phyloP scores from a whole-genome alignment of 2,113 vertebrate species.

The Empidonax traillii region DNA sequence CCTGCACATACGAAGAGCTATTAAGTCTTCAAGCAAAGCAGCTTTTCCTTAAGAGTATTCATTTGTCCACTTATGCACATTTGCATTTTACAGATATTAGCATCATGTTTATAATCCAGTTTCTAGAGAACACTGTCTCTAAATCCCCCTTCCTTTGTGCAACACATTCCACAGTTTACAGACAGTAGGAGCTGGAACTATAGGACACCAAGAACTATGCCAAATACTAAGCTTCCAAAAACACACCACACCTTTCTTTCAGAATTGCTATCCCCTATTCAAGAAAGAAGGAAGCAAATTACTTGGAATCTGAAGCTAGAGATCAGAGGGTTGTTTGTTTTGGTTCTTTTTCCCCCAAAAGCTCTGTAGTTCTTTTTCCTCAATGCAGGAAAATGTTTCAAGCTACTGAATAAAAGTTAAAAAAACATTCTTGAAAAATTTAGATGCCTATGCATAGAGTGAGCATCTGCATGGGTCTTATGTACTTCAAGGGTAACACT shows the following conservation, averaged over 20 bases:
- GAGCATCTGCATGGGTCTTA: not conserved
- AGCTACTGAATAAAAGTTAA: not conserved
- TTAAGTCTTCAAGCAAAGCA: constrained; percentile 35
- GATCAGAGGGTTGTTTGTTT: not conserved
- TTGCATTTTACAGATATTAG: not conserved
- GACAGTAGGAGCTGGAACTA: not conserved
- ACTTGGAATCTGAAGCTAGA: not conserved
- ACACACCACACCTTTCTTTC: not conserved
- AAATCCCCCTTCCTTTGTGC: not conserved
- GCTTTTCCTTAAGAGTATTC: constrained; percentile 6
- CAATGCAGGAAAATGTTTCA: not conserved
- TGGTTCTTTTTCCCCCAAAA: not conserved
- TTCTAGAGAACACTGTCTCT: not conserved
- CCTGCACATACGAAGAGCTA: constrained; percentile 47
- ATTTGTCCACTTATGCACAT: not conserved
- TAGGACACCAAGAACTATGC: not conserved
- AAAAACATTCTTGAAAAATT: not conserved
- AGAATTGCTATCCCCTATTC: not conserved
- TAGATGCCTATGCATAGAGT: not conserved
- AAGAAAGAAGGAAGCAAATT: not conserved
- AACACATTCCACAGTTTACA: not conserved
- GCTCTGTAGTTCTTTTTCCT: not conserved
- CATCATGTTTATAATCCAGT: not conserved
- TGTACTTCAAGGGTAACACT: not conserved
- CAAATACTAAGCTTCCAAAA: not conserved